These are phyloP conservation scores for Ptilorrhoa leucosticta DNA, from an alignment of 2,113 vertebrate genomes.

Conservation along the genomic window DNA sequence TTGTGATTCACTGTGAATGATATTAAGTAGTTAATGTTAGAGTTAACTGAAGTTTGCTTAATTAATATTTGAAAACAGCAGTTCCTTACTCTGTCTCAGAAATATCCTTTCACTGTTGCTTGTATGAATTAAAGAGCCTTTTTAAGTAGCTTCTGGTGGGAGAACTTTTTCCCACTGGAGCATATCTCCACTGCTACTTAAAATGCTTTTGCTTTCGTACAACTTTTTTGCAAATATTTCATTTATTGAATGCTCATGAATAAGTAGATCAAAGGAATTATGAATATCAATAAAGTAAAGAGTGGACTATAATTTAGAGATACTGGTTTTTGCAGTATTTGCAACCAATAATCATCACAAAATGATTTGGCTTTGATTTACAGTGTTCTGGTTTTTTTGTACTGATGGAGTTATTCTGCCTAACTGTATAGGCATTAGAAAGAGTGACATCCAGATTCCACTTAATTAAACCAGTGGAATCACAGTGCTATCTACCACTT, in stretches of 20 bases:
- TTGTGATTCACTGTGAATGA: neutral
- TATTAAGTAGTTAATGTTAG: neutral
- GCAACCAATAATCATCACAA: neutral
- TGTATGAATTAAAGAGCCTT: neutral
- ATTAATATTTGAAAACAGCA: neutral
- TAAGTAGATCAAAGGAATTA: neutral
- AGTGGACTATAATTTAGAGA: neutral
- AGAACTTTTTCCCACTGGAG: neutral
- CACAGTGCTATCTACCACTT: neutral
- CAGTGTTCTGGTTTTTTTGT: neutral
- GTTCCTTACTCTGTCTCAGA: neutral
- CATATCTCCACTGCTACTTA: neutral
- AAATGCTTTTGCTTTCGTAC: neutral
- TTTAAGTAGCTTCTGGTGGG: neutral
- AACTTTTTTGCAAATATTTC: neutral
- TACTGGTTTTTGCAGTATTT: neutral
- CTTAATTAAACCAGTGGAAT: neutral
- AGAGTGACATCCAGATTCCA: neutral
- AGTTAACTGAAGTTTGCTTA: neutral
- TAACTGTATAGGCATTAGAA: neutral
- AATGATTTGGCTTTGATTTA: neutral
- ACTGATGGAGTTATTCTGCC: neutral
- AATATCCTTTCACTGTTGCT: neutral
- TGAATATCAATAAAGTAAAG: neutral
- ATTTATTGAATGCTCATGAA: neutral